Conservation (phyloP, 2,888 invertebrate genomes). For the Cephonodes hylas region DNA sequence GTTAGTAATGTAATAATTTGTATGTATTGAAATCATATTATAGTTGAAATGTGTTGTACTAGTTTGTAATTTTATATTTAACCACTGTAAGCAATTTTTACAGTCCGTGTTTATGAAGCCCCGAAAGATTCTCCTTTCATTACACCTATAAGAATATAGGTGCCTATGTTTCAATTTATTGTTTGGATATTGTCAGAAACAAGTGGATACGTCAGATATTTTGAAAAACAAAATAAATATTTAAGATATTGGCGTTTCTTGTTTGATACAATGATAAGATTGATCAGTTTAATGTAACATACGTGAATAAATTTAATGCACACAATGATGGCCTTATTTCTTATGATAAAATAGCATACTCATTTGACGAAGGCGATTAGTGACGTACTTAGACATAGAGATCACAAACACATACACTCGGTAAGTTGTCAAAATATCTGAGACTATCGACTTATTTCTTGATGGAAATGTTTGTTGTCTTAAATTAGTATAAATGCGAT, state of each 20-base stretch:
- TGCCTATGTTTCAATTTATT: not conserved
- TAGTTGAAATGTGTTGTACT: conserved; percentile 8
- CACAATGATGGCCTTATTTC: conserved; percentile 9
- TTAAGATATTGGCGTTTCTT: not conserved
- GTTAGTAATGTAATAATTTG: conserved; percentile 7
- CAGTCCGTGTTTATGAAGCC: not conserved
- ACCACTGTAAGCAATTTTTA: conserved; percentile 4
- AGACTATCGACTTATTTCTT: conserved; percentile 35
- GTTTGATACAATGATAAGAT: not conserved
- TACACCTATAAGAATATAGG: not conserved
- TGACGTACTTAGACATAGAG: not conserved
- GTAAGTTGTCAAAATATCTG: conserved; percentile 26
- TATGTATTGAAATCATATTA: conserved; percentile 8
- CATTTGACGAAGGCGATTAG: not conserved
- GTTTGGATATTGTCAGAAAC: not conserved
- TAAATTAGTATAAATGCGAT: conserved; percentile 65
- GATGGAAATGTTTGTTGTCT: conserved; percentile 52
- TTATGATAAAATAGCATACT: conserved; percentile 9
- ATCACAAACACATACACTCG: not conserved
- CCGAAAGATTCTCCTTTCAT: conserved; percentile 7
- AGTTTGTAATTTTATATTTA: conserved; percentile 10
- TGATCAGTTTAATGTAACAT: not conserved
- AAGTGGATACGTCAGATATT: conserved; percentile 10
- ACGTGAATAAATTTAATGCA: not conserved
- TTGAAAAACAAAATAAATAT: not conserved